Evolutionary conservation across 2,797 vertebrate genomes (phyloP), one percentile per base, ranked within the genome.

Genomic region (Xiphorhynchus erythropygius): DNA sequence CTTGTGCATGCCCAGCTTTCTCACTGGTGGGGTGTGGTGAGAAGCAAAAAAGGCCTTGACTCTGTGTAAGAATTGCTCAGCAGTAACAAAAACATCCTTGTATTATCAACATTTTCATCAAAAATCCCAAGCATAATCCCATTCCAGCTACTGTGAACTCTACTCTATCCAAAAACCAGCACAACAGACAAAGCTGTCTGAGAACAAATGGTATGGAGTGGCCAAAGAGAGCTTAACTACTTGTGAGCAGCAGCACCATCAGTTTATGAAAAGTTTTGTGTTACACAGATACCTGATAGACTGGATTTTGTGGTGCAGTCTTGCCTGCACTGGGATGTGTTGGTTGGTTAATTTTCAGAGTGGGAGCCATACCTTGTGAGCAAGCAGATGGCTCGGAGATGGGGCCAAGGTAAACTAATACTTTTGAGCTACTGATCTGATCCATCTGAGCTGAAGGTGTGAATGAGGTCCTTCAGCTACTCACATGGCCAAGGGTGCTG

Each of bases 261-360:
- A 28, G 28, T 47, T 65, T 78, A 56, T 1, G 2, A 32, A 28
- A 62, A 24, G 15, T 30, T 75, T 33, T 0, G 0, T 10, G 4
- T 64, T 37, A 60, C 56, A 50, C 0, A 3, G 49, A 18, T 10
- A 47, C 5, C 24, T 60, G 67, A 27, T 46, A 23, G 33, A 67
- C 49, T 7, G 47, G 47, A n/a, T 52, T 56, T 39, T 3, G 13
- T 8, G 32, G n/a, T 9, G 5, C 35, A 37, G 33, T 6, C 35
- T 57, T 2, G 2, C 33, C 42, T 52, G 7, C 19, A 10, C 22
- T 44, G 18, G 30, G 49, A 68, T 49, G 14, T 14, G 41, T n/a
- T n/a, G 49, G 19, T 4, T 59, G 37, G 55, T 52, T 52, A 44
- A 68, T 68, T 52, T 44, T 76, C 71, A 68, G 49, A 73, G 15